phyloP scores from a whole-genome alignment of 2,888 invertebrate genomes.

The Volucella inflata region DNA sequence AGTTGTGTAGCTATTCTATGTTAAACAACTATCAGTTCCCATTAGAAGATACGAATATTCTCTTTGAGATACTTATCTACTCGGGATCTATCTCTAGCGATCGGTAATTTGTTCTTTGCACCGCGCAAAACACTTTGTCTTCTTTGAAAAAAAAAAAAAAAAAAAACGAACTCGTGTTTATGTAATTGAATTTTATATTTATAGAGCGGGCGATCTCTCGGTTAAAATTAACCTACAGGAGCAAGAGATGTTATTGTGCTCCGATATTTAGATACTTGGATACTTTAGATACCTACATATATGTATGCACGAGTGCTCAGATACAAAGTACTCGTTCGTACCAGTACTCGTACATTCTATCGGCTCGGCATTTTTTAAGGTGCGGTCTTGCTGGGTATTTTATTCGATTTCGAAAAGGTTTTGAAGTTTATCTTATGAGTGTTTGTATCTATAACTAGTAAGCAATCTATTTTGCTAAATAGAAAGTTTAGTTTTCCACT shows the following conservation, averaged over 20 bases:
- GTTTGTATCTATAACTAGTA: constrained; percentile 20
- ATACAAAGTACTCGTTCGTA: too few relatives aligned
- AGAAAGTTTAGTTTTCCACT: constrained; percentile 67
- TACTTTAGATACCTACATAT: background rate
- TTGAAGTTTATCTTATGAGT: constrained; percentile 1
- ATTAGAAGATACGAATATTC: constrained; percentile 40
- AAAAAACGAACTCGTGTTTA: constrained; percentile 66
- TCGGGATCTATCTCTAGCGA: constrained; percentile 11
- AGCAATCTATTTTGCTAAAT: constrained; percentile 59
- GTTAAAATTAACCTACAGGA: constrained; percentile 59
- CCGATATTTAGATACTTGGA: constrained; percentile 11
- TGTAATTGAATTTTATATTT: constrained; percentile 68
- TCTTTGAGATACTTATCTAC: constrained; percentile 58
- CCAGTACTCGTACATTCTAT: too few relatives aligned
- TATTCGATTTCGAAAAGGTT: background rate
- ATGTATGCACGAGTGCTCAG: background rate
- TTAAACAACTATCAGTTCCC: constrained; percentile 53
- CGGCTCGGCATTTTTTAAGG: too few relatives aligned
- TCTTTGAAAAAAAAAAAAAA: constrained; percentile 52
- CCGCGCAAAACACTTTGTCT: constrained; percentile 42
- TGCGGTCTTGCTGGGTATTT: too few relatives aligned
- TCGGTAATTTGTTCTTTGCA: constrained; percentile 70
- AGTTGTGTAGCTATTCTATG: constrained; percentile 52
- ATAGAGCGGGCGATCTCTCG: constrained; percentile 44
- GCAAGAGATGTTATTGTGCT: constrained; percentile 20